Base-by-base conservation (phyloP, 1,140 invertebrate genomes). In the Drosophila chauvacae region DNA sequence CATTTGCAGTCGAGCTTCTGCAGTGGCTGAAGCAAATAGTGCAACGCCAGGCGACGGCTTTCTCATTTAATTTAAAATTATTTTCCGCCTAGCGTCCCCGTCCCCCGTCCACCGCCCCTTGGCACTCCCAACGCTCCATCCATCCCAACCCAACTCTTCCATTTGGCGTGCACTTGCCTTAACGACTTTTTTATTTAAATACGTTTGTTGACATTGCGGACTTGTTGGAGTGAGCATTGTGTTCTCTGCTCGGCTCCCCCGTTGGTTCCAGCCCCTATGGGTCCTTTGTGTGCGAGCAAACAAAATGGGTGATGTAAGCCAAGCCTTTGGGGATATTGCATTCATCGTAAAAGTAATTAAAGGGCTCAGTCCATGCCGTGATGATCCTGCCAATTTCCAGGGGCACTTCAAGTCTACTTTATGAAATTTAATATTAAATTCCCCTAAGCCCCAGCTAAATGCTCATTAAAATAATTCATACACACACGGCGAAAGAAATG, bases 161-260 rank as follows among this genome's bases (percentile, higher is more conserved):
- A 57, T 68, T 77, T 74, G 62, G 60, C 80, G 77, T 77, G 60
- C 84, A 88, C 85, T 88, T 88, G 84, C 71, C 77, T 78, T 88
- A 88, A 88, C 80, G 84, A 88, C 85, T 81, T 90, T 86, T 88
- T 84, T 88, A 90, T 88, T 88, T 88, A 88, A 88, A 88, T 88
- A 90, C 84, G 77, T 90, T 90, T 90, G 85, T 90, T 88, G 84
- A 88, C 84, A 88, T 84, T 90, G 85, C 85, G 80, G 73, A 74
- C 84, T 87, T 80, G 71, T 82, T 77, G 62, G 80, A 77, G 63
- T 66, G 72, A 50, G 63, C 63, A 55, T 77, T 77, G 73, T 77
- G 69, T 62, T 44, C 62, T 47, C 50, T 35, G 47, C 37, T 48
- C 30, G 23, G 59, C 47, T 48, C 39, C 48, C 66, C 26, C 41